Percentiles rank a stretch among this genome's conserved stretches.
Evolutionary conservation across 1,140 invertebrate species (phyloP).

Genomic region (Bombus fervidus): DNA sequence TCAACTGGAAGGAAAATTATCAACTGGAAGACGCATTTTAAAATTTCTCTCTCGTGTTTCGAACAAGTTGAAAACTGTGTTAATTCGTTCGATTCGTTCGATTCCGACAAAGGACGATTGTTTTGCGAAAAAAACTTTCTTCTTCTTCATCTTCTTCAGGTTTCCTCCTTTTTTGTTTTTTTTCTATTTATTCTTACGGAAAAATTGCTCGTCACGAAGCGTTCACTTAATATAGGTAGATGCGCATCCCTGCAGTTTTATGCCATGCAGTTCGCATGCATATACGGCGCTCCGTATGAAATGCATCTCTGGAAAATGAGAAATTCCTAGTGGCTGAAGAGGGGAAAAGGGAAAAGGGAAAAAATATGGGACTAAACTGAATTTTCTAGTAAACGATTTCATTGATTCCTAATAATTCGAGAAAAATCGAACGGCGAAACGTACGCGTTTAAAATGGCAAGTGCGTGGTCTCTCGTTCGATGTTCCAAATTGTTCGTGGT

Average conservation of each 20-base stretch:
- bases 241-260: background rate
- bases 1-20: too few species aligned
- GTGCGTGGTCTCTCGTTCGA: background rate
- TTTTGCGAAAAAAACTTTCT: too few species aligned
- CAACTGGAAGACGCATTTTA: too few species aligned
- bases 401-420: background rate
- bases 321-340: background rate
- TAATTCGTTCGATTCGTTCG: too few species aligned
- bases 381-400: background rate
- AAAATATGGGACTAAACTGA: background rate
- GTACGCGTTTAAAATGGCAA: background rate
- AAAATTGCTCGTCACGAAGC: slow-evolving; percentile 1
- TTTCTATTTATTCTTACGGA: background rate
- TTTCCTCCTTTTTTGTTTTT: too few species aligned
- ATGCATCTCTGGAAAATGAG: slow-evolving; percentile 5
- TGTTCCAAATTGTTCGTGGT: background rate
- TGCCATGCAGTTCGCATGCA: background rate
- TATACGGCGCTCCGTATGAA: background rate
- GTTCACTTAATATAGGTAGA: slow-evolving; percentile 4
- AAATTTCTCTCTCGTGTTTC: too few species aligned
- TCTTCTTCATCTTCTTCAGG: too few species aligned
- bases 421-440: background rate
- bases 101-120: too few species aligned
- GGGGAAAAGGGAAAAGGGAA: too few species aligned
- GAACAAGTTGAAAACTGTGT: too few species aligned